Evolutionary conservation across 2,888 invertebrate genomes (phyloP).

Genomic region (Meta bourneti): DNA sequence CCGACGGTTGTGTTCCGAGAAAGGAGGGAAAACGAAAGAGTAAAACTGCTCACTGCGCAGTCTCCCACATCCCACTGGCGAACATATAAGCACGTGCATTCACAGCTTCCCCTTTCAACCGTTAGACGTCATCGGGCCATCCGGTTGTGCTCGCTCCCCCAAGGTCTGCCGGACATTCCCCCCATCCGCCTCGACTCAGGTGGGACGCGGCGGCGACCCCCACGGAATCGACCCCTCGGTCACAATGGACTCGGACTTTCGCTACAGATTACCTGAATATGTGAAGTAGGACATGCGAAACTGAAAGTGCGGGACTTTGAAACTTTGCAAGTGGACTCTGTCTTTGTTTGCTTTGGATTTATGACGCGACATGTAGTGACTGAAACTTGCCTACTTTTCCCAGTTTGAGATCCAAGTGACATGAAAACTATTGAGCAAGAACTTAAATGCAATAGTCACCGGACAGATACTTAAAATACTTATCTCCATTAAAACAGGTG

Average conservation of each 20-base stretch:
- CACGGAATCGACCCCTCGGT: neutral
- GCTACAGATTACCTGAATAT: no score
- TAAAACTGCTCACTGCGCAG: constrained; percentile 50
- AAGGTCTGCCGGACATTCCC: constrained; percentile 20
- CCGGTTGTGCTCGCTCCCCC: constrained; percentile 30
- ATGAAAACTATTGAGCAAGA: no score
- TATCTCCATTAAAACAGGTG: no score
- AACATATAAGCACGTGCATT: constrained; percentile 75
- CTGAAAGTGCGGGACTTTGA: no score
- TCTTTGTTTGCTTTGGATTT: no score
- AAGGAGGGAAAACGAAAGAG: constrained; percentile 11
- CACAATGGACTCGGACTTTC: neutral
- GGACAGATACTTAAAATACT: no score
- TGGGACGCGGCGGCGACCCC: constrained; percentile 6
- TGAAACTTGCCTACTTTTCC: no score
- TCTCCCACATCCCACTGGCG: constrained; percentile 44
- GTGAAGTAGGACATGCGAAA: no score
- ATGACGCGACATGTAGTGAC: no score
- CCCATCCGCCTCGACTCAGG: neutral
- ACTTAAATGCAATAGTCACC: no score
- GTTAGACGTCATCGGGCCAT: constrained; percentile 63
- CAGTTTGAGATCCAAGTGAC: no score
- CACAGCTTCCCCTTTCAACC: constrained; percentile 65
- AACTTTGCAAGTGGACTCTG: no score
- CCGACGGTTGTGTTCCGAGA: constrained; percentile 27